Conservation (phyloP, 35 echinoderm and acorn worm species). For the Patiria miniata region DNA sequence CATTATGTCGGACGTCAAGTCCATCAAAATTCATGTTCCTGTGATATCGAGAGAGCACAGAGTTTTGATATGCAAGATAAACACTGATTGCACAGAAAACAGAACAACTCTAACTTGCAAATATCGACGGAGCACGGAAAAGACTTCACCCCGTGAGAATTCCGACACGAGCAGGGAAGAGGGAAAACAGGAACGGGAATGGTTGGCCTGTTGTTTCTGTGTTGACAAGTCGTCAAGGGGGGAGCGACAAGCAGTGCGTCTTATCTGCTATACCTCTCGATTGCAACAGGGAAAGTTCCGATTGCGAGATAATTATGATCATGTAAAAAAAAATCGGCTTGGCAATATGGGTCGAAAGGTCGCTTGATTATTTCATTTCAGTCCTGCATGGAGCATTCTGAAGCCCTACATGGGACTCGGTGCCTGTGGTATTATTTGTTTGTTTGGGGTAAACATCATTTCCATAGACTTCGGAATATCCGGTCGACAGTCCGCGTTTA, state of each 20-base stretch:
- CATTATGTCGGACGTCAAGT: too few relatives aligned
- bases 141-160: too few relatives aligned
- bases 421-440: not conserved
- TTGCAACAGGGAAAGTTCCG: not conserved
- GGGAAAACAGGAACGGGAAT: too few relatives aligned
- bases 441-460: conserved; percentile 8
- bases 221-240: too few relatives aligned
- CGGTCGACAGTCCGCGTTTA: not conserved
- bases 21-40: too few relatives aligned
- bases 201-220: too few relatives aligned
- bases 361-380: not conserved
- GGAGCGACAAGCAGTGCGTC: not conserved
- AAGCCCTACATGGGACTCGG: not conserved
- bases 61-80: too few relatives aligned
- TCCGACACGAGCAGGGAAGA: too few relatives aligned
- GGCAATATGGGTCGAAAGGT: conserved; percentile 5
- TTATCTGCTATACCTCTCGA: conserved; percentile 14
- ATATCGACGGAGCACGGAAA: too few relatives aligned
- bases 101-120: too few relatives aligned
- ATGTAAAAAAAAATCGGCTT: not conserved
- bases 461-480: conserved; percentile 11
- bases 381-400: not conserved
- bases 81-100: too few relatives aligned
- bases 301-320: not conserved
- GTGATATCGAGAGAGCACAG: too few relatives aligned